Evolutionary conservation across 2,113 vertebrate genomes (phyloP), one percentile per base, ranked within the genome.

Genomic region (Daphoenositta chrysoptera): DNA sequence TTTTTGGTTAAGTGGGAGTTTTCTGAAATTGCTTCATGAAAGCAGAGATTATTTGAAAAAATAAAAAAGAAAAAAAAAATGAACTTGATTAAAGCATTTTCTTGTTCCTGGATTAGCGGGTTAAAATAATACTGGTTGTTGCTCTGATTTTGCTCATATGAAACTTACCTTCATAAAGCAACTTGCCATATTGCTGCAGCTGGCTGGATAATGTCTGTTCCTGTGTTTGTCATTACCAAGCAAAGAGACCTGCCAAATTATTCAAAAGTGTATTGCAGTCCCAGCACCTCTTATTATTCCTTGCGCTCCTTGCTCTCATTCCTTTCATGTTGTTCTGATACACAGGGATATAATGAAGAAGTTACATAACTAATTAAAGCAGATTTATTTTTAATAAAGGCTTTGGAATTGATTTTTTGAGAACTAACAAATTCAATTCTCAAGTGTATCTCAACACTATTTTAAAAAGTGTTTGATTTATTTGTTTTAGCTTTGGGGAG

Each of bases 351-450:
- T 86, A 90, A 96, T 93, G 70, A 89, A 94, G 64, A 86, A 77
- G 58, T 97, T 96, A 94, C 51, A n/a, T 83, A 95, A 95, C 63
- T 91, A 96, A 97, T 96, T 95, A 95, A 90, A 95, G 82, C 70
- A 87, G 82, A 87, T 80, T 50, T 45, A 66, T 88, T 96, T 95
- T 96, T 95, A 95, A 96, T 94, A 90, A 85, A 93, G 94, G 50
- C 6, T 93, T 82, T 35, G 31, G 66, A 70, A 93, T 63, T 91
- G 42, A 88, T 69, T 96, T 95, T 93, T 84, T 91, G n/a, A 87
- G 57, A 83, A 64, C 86, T 91, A 91, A 42, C 15, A 79, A 57
- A 79, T 76, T 57, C 93, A 95, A 84, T 50, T 91, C 81, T 85
- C 81, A 37, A 69, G 48, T 60, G 47, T 57, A 60, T 48, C 53